Evolutionary conservation across 2,888 invertebrate species (phyloP).

Genomic region (Deladenus siricidicola): DNA sequence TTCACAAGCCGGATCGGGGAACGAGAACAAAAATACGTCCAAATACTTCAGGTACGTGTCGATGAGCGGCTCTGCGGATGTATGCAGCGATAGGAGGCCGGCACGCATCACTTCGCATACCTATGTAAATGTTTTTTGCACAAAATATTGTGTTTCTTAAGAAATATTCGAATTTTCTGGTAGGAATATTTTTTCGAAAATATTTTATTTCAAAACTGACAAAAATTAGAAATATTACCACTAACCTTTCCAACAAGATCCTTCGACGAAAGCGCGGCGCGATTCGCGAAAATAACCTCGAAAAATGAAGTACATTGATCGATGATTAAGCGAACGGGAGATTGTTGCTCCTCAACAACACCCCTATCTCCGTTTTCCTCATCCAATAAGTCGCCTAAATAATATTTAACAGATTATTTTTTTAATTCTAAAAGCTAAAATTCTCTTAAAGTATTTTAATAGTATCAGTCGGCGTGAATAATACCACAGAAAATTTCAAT

Average conservation of each 20-base stretch:
- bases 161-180: neutral
- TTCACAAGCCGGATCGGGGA: conserved; percentile 15
- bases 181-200: neutral
- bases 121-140: neutral
- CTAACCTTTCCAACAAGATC: conserved; percentile 11
- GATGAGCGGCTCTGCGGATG: conserved; percentile 5
- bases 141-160: neutral
- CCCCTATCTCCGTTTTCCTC: neutral
- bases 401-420: neutral
- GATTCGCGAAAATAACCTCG: conserved; percentile 5
- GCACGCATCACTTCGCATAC: conserved; percentile 16
- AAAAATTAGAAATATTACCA: neutral
- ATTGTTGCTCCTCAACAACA: neutral
- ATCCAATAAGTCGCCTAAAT: neutral
- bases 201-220: neutral
- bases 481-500: no score
- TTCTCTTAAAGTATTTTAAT: neutral
- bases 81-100: conserved; percentile 13
- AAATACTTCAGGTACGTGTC: conserved; percentile 12
- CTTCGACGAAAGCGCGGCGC: neutral
- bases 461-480: neutral
- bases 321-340: conserved; percentile 13
- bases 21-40: conserved; percentile 1
- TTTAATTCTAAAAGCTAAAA: neutral
- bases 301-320: conserved; percentile 15